Evolutionary conservation across 1,140 invertebrate species (phyloP).

Genomic region (Cryptotermes secundus): DNA sequence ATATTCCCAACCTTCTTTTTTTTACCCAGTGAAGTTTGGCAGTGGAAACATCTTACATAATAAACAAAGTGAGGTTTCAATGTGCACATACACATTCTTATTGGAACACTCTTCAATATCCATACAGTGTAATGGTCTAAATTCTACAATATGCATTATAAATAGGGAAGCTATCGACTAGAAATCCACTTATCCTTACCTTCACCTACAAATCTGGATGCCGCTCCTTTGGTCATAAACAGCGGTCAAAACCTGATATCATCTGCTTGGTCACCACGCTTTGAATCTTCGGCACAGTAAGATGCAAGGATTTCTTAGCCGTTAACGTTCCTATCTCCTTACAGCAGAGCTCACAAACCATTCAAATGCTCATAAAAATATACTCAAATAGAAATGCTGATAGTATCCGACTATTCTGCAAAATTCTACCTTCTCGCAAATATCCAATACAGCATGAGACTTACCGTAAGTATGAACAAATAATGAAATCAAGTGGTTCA

Average conservation of each 20-base stretch:
- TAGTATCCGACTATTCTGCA: too few species aligned
- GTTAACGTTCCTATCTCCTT: background rate
- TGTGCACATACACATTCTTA: background rate
- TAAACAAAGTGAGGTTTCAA: background rate
- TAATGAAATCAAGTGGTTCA: too few species aligned
- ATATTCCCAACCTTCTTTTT: too few species aligned
- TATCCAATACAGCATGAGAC: too few species aligned
- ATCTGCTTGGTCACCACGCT: background rate
- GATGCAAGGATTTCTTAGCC: background rate
- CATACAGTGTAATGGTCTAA: background rate
- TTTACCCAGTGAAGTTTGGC: background rate
- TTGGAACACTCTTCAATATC: background rate
- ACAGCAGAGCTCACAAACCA: background rate
- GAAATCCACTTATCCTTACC: conserved; percentile 11
- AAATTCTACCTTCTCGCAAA: too few species aligned
- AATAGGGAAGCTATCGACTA: conserved; percentile 10
- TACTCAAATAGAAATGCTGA: background rate
- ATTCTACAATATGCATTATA: background rate
- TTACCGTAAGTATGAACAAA: too few species aligned
- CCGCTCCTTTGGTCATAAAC: background rate
- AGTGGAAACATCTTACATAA: background rate
- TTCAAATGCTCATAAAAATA: background rate
- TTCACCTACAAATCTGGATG: background rate
- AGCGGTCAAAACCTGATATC: background rate
- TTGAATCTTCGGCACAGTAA: background rate